Conservation (phyloP, 2,888 invertebrate species). For the Coleophora flavipennella region DNA sequence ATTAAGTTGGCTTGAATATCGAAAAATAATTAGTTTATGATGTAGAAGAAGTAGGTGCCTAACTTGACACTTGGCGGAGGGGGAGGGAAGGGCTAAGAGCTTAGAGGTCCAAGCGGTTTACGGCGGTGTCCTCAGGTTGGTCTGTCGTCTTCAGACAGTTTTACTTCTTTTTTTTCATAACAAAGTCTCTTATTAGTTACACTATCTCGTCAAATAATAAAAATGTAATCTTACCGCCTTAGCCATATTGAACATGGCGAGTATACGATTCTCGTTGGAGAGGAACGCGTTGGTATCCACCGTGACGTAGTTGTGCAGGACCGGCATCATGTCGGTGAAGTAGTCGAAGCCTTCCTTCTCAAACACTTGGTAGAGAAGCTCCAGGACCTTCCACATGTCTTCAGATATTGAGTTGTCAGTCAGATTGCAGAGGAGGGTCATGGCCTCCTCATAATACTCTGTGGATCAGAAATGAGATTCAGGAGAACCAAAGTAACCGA, state of each 20-base stretch:
- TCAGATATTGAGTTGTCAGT: conserved; percentile 90
- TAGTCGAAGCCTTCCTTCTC: conserved; percentile 96
- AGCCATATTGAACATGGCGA: conserved; percentile 96
- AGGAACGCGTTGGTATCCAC: conserved; percentile 96
- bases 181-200: too few species aligned
- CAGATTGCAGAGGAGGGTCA: conserved; percentile 92
- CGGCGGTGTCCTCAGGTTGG: too few species aligned
- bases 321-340: conserved; percentile 99
- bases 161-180: too few species aligned
- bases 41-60: too few species aligned
- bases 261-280: conserved; percentile 88
- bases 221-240: conserved; percentile 76
- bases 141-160: too few species aligned
- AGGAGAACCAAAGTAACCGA: too few species aligned
- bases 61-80: too few species aligned
- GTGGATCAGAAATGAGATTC: conserved; percentile 4
- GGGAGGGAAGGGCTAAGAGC: too few species aligned
- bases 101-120: too few species aligned
- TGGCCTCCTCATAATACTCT: conserved; percentile 98
- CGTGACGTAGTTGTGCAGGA: conserved; percentile 97
- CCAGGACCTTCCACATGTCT: conserved; percentile 97
- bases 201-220: too few species aligned
- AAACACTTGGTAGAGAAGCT: conserved; percentile 89
- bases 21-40: too few species aligned
- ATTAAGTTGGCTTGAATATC: too few species aligned